A percentile compares a stretch with the other conserved stretches of the same genome.
Conservation (phyloP, 2,113 vertebrate species). For the Callipepla californica region DNA sequence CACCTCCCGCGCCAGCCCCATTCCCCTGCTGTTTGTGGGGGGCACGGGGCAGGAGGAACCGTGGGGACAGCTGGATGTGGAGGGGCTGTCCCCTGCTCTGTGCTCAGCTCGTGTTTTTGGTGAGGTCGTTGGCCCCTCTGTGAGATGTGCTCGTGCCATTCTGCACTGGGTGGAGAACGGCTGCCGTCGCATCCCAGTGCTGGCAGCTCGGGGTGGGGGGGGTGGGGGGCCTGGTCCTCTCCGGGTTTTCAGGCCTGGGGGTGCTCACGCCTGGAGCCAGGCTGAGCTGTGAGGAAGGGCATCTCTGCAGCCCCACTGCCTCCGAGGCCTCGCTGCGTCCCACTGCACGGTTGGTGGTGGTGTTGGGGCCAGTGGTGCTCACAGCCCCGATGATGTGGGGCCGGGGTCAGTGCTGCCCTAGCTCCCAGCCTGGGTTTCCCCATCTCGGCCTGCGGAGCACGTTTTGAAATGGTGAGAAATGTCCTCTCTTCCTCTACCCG, state of each 20-base stretch:
- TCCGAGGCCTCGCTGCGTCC: not conserved
- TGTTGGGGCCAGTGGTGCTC: not conserved
- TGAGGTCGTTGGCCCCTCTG: not conserved
- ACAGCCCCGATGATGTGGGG: accelerated
- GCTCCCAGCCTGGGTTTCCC: not conserved
- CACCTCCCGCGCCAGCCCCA: not conserved
- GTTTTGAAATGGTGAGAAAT: not conserved
- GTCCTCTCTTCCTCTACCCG: not conserved
- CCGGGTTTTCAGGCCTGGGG: not conserved
- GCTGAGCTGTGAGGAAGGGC: not conserved
- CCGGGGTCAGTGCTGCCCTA: not conserved
- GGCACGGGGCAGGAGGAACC: not conserved
- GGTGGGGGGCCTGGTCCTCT: not conserved
- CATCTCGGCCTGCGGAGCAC: accelerated
- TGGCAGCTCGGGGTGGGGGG: accelerated
- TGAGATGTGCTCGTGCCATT: accelerated
- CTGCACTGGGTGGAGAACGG: accelerated
- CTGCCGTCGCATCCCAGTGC: not conserved
- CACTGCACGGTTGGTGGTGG: not conserved
- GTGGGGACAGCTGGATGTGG: not conserved
- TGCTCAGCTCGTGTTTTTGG: not conserved
- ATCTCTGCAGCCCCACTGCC: not conserved
- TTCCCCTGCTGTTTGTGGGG: not conserved
- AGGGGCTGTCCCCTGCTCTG: accelerated
- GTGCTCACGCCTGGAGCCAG: accelerated